phyloP scores from a whole-genome alignment of 2,113 vertebrate genomes.

The Chaetops frenatus region DNA sequence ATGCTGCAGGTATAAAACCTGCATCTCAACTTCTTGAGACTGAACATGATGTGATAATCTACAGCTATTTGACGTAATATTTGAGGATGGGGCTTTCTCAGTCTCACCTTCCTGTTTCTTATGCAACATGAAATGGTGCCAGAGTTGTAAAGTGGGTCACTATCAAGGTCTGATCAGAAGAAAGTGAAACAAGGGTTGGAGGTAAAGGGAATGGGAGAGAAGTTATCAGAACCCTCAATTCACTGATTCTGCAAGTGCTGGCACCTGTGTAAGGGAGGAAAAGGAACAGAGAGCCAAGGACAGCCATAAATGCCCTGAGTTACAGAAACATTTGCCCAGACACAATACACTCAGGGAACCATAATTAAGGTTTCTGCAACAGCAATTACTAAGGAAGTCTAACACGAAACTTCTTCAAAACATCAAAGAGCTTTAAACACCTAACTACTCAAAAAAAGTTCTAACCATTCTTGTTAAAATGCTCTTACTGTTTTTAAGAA shows the following conservation, averaged over 20 bases:
- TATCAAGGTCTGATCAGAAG: background rate
- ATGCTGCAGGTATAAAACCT: background rate
- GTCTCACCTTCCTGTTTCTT: background rate
- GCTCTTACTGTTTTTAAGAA: background rate
- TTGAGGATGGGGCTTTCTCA: background rate
- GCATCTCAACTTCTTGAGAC: background rate
- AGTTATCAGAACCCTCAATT: background rate
- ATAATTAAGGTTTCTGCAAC: background rate
- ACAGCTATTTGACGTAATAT: background rate
- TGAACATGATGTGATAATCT: background rate
- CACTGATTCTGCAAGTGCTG: background rate
- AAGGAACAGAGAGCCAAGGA: background rate
- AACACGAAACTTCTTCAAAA: background rate
- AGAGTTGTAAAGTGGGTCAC: background rate
- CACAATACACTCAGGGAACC: background rate
- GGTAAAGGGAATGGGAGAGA: background rate
- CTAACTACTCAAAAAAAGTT: background rate
- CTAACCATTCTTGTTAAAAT: background rate
- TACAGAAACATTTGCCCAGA: background rate
- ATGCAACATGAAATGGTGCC: background rate
- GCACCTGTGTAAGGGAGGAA: background rate
- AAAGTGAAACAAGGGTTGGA: background rate
- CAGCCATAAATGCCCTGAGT: background rate
- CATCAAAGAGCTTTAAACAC: background rate
- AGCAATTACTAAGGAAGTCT: background rate